These are phyloP conservation scores for roundworm (Caenorhabditis elegans) DNA, from an alignment of 1,140 invertebrate species.

Conservation along the genomic window DNA sequence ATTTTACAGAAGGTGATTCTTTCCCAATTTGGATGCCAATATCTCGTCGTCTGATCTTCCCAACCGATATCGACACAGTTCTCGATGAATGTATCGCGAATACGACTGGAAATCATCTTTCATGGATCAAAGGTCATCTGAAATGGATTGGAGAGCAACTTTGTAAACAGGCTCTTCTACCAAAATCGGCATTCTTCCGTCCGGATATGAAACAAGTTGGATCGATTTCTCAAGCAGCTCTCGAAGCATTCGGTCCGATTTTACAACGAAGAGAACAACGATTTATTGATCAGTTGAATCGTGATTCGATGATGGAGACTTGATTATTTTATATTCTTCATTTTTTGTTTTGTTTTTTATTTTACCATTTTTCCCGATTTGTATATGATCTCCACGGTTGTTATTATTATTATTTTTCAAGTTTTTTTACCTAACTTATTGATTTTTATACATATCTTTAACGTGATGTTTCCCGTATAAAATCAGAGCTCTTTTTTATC, in stretches of 20 bases:
- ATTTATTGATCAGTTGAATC: too few relatives aligned
- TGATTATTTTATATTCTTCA: too few relatives aligned
- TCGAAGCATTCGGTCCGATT: not conserved
- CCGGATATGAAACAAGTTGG: not conserved
- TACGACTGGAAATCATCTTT: not conserved
- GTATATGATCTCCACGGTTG: too few relatives aligned
- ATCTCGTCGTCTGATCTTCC: not conserved
- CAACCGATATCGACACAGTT: not conserved
- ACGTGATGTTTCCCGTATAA: too few relatives aligned
- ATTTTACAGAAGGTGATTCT: not conserved
- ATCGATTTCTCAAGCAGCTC: not conserved
- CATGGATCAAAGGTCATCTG: constrained; percentile 2
- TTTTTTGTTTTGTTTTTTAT: too few relatives aligned
- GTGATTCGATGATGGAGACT: too few relatives aligned
- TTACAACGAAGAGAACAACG: not conserved
- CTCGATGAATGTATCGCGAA: not conserved
- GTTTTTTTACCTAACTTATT: too few relatives aligned
- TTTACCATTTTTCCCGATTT: too few relatives aligned
- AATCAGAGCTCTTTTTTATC: too few relatives aligned
- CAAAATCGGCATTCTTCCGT: not conserved
- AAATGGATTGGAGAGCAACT: not conserved
- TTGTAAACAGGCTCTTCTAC: not conserved
- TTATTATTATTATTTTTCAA: too few relatives aligned
- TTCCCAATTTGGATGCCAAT: not conserved
- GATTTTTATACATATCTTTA: too few relatives aligned